Evolutionary conservation across 2,888 invertebrate genomes (phyloP).

Genomic region (Orthosia gothica): DNA sequence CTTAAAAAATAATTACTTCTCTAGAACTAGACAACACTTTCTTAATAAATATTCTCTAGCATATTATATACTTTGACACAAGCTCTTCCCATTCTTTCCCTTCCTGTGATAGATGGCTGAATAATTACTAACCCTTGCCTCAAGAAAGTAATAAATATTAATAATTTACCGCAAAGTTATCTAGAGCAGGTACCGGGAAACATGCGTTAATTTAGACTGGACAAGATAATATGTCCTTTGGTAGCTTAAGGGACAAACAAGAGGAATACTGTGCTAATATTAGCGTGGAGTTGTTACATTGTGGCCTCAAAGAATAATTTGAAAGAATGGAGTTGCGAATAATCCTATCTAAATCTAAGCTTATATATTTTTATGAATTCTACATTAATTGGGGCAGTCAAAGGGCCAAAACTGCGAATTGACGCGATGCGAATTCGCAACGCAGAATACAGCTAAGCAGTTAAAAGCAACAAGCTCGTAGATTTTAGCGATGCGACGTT

Average conservation of each 20-base stretch:
- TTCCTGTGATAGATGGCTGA: conserved; percentile 52
- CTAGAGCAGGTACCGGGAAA: conserved; percentile 1
- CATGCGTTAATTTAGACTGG: conserved; percentile 19
- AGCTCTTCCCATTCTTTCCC: conserved; percentile 34
- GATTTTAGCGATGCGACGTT: too few relatives aligned
- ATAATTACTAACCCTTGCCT: conserved; percentile 57
- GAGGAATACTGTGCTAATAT: background rate
- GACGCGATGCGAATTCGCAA: too few relatives aligned
- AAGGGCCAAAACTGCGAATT: too few relatives aligned
- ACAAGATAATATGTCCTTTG: conserved; percentile 6
- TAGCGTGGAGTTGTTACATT: background rate
- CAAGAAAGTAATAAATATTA: conserved; percentile 60
- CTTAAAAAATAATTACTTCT: too few relatives aligned
- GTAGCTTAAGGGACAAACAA: background rate
- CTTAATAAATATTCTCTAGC: background rate
- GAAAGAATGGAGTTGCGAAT: background rate
- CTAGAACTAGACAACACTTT: too few relatives aligned
- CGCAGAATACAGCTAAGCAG: too few relatives aligned
- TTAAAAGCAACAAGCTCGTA: too few relatives aligned
- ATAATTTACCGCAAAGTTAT: conserved; percentile 32
- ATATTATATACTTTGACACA: conserved; percentile 4
- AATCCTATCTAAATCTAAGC: background rate
- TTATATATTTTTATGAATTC: too few relatives aligned
- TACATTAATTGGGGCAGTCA: too few relatives aligned
- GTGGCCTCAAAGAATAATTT: background rate